Percentiles rank a stretch among this genome's conserved stretches.
phyloP scores from a whole-genome alignment of 64 coral and sea anemone species.

The Astreopora myriophthalma region DNA sequence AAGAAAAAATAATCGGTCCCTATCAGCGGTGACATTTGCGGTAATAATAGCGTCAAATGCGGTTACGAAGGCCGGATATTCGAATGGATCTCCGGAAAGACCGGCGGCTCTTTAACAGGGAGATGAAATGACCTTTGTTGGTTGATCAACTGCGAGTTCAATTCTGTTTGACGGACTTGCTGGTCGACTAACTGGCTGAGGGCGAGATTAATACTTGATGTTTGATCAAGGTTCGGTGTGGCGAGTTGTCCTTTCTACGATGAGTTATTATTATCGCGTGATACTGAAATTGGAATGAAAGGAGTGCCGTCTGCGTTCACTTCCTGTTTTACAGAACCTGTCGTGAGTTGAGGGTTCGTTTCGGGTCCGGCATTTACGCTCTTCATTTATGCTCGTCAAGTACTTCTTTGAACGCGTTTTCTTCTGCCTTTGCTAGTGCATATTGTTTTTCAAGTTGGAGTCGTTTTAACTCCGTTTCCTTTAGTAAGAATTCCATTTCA shows the following conservation, averaged over 20 bases:
- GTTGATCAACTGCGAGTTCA: background rate
- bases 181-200: background rate
- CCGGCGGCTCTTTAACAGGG: background rate
- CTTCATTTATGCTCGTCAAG: background rate
- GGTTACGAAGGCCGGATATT: background rate
- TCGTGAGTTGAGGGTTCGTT: background rate
- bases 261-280: background rate
- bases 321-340: background rate
- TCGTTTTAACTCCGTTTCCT: background rate
- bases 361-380: background rate
- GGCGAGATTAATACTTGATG: background rate
- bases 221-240: too few species aligned
- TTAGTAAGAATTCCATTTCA: constrained; percentile 21
- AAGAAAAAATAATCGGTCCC: too few species aligned
- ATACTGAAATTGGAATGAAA: background rate
- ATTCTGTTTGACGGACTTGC: constrained; percentile 10
- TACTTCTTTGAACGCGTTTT: constrained; percentile 3
- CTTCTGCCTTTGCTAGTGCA: background rate
- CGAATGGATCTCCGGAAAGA: background rate
- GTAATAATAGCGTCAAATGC: background rate
- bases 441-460: constrained; percentile 7
- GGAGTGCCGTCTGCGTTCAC: too few species aligned
- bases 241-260: background rate
- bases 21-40: too few species aligned
- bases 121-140: background rate